Evolutionary conservation across 2,797 vertebrate species (phyloP), one percentile per base, ranked within the genome.

Genomic region (Lateolabrax maculatus): DNA sequence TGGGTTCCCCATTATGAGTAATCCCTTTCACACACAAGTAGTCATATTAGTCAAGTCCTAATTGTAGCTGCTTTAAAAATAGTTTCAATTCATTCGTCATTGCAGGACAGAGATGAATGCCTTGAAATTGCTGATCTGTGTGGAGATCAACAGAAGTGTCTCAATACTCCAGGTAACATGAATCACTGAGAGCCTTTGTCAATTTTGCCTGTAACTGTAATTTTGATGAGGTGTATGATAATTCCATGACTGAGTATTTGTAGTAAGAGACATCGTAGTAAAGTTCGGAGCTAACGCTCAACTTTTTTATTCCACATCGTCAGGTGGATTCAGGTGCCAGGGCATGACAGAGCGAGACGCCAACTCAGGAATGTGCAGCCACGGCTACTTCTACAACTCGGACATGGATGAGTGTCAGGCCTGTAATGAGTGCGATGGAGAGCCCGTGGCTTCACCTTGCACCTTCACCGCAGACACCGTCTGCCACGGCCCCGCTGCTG

Each of bases 51-150:
- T 29, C 49, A 21, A 23, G 9, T 21, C 6, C n/a, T 16, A 27
- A 16, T 25, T 9, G 29, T 7, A 44, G 36, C n/a, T 51, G 9
- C 8, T 53, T 37, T 27, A 23, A 61, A 16, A 29, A 29, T 62
- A 75, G 9, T 58, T 0, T 63, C 1, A 2, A 21, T 81, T 36
- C 52, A 21, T 66, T 79, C 53, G 0, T 84, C 3, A 1, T 91
- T 92, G 9, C 90, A 98, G 97, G 96, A 98, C 92, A 96, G 95
- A 95, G 96, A 98, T 62, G 96, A 98, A 88, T 98, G 96, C 80
- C 93, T 94, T 49, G 95, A 98, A 88, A 95, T 96, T 65, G 72
- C 95, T 68, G 87, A 91, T 85, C 92, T 96, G 62, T 97, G 97
- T 88, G 95, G 96, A 51, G 95, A 96, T 75, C 93, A 89, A 73